phyloP scores from a whole-genome alignment of 37 sponge, comb jelly and placozoan species.

The Hexactinellida sp. region DNA sequence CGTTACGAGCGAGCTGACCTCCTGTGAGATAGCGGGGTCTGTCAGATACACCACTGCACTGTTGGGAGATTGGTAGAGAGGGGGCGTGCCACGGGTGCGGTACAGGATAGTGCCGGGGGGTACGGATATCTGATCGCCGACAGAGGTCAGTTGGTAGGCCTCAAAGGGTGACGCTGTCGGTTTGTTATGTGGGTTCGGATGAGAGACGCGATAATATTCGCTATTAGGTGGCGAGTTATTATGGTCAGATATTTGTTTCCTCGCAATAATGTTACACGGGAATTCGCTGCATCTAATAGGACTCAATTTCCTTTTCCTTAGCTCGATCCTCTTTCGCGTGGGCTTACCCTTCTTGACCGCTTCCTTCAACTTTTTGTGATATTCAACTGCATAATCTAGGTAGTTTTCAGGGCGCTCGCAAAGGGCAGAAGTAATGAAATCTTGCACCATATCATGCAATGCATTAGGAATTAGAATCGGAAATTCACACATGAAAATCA shows the following conservation, averaged over 20 bases:
- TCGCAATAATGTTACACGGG: not conserved
- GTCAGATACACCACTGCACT: not conserved
- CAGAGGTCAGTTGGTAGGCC: not conserved
- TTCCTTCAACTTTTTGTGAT: slow-evolving; percentile 11
- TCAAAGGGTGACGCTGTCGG: not conserved
- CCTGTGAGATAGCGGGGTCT: not conserved
- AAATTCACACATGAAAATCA: slow-evolving; percentile 12
- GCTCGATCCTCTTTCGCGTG: not conserved
- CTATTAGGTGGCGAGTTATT: not conserved
- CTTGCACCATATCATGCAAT: not conserved
- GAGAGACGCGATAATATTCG: not conserved
- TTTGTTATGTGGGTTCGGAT: not conserved
- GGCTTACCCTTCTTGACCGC: not conserved
- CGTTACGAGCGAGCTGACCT: not conserved
- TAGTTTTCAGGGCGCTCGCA: not conserved
- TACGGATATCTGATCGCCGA: not conserved
- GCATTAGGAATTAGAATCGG: not conserved
- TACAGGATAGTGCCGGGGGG: not conserved
- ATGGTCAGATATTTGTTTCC: not conserved
- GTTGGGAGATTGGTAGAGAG: not conserved
- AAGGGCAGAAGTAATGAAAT: not conserved
- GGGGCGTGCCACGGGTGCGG: not conserved
- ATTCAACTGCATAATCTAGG: slow-evolving; percentile 9
- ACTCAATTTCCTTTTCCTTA: not conserved
- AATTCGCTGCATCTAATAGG: not conserved